A percentile compares a stretch with the other conserved stretches of the same genome.
phyloP scores from a whole-genome alignment of 2,113 vertebrate genomes.

The Cyprinodon tularosa region DNA sequence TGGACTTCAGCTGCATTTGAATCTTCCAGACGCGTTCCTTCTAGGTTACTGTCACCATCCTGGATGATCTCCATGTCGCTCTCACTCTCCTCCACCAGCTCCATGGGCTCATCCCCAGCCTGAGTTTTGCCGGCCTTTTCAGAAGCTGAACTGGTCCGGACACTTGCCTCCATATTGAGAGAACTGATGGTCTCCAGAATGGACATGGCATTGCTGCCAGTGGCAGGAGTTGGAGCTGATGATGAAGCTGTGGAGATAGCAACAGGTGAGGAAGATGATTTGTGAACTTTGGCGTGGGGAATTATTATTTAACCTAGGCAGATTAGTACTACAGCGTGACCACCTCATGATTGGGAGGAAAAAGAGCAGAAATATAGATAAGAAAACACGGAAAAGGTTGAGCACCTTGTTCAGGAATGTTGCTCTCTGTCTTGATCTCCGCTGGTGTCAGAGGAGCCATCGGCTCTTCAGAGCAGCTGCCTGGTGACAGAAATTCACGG shows the following conservation, averaged over 20 bases:
- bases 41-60: constrained; percentile 52
- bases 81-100: constrained; percentile 56
- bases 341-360: neutral
- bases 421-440: constrained; percentile 83
- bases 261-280: neutral
- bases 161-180: constrained; percentile 91
- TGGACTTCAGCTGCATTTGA: constrained; percentile 38
- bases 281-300: neutral
- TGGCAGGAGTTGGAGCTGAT: constrained; percentile 71
- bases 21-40: constrained; percentile 25
- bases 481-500: constrained; percentile 91
- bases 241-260: constrained; percentile 69
- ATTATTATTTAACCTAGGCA: too few relatives aligned
- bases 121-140: constrained; percentile 72
- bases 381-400: neutral
- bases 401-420: constrained; percentile 81
- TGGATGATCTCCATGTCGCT: constrained; percentile 65
- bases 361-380: neutral
- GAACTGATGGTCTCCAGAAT: constrained; percentile 92
- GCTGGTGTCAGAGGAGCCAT: constrained; percentile 50
- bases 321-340: too few relatives aligned
- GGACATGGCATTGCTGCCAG: constrained; percentile 88
- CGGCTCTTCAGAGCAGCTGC: constrained; percentile 84
- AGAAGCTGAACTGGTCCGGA: constrained; percentile 75
- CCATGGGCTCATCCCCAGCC: constrained; percentile 49